Evolutionary conservation across 2,797 vertebrate species (phyloP).

Genomic region (Cyclopterus lumpus): DNA sequence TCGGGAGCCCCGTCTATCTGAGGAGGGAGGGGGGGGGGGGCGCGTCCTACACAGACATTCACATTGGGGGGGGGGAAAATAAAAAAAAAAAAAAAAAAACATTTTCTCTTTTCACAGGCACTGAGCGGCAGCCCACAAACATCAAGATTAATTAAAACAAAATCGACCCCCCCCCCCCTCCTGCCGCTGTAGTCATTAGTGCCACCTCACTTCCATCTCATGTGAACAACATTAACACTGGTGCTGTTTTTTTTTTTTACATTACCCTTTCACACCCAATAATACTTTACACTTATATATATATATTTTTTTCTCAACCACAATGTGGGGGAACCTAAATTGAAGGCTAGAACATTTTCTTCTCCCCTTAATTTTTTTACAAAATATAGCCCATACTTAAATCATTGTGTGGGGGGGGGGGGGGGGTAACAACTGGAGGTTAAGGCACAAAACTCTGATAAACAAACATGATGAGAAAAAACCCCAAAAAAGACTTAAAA

Average conservation of each 20-base stretch:
- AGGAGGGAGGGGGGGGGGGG: too few relatives aligned
- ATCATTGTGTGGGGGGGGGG: slow-evolving; percentile 19
- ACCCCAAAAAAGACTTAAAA: slow-evolving; percentile 81
- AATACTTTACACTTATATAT: slow-evolving; percentile 41
- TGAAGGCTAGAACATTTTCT: slow-evolving; percentile 47
- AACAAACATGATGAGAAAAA: slow-evolving; percentile 47
- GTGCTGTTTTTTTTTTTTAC: slow-evolving; percentile 60
- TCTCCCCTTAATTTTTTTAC: slow-evolving; percentile 47
- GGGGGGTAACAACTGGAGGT: slow-evolving; percentile 59
- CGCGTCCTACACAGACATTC: slow-evolving; percentile 40
- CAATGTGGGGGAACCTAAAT: slow-evolving; percentile 59
- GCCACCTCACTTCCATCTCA: slow-evolving; percentile 14
- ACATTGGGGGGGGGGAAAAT: slow-evolving; percentile 52
- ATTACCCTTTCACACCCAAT: slow-evolving; percentile 27
- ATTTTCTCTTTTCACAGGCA: slow-evolving; percentile 48
- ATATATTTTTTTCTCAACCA: slow-evolving; percentile 34
- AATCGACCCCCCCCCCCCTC: background rate
- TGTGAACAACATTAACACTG: slow-evolving; percentile 59
- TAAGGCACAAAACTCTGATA: slow-evolving; percentile 78
- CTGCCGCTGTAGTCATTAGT: slow-evolving; percentile 1
- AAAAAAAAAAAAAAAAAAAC: slow-evolving; percentile 46
- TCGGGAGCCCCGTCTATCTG: background rate
- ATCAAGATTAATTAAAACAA: slow-evolving; percentile 54
- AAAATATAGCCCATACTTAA: slow-evolving; percentile 50
- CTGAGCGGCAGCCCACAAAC: too few relatives aligned